These are phyloP conservation scores for Ectemnius lituratus DNA, from an alignment of 2,888 invertebrate genomes.

Conservation along the genomic window DNA sequence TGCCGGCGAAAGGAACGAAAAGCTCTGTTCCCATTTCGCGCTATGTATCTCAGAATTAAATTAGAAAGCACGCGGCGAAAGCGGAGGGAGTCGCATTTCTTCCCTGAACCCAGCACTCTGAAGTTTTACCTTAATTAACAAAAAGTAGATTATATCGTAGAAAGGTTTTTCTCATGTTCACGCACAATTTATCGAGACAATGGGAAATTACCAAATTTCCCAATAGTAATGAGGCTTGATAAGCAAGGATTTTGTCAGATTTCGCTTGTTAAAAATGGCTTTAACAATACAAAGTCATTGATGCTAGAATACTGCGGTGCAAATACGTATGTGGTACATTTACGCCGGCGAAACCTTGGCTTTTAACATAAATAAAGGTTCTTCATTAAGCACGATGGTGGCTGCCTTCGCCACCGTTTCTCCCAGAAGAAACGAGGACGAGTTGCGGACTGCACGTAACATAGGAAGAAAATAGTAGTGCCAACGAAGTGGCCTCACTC, in stretches of 20 bases:
- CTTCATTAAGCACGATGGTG: neutral
- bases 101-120: neutral
- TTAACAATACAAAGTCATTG: no score
- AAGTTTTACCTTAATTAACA: constrained; percentile 12
- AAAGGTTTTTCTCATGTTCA: neutral
- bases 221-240: no score
- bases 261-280: no score
- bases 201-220: neutral
- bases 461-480: neutral
- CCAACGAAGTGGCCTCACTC: neutral
- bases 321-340: no score
- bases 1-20: neutral
- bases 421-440: neutral
- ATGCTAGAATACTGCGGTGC: no score
- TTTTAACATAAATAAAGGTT: constrained; percentile 5
- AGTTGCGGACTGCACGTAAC: neutral
- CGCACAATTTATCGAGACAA: constrained; percentile 6
- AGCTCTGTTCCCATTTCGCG: constrained; percentile 8
- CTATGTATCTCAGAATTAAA: constrained; percentile 8
- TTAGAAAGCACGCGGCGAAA: constrained; percentile 1
- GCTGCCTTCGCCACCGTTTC: neutral
- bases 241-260: no score
- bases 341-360: neutral
- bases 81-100: neutral
- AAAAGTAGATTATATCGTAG: neutral